Evolutionary conservation across 2,113 vertebrate genomes (phyloP).

Genomic region (Mesoclemmys tuberculata): DNA sequence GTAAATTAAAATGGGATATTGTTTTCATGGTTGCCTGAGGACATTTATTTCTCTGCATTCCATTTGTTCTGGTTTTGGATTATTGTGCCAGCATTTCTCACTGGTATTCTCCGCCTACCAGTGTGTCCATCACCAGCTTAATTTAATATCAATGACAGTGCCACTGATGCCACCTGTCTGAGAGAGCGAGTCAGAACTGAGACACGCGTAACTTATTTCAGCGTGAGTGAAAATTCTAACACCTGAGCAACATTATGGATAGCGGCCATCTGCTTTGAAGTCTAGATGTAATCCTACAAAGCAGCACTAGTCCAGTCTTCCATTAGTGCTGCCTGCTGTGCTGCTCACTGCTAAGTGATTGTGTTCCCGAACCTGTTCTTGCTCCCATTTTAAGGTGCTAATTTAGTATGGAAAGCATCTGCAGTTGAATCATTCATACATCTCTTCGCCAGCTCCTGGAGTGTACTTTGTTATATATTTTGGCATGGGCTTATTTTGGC

Average conservation of each 20-base stretch:
- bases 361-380: not conserved
- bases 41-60: not conserved
- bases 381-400: not conserved
- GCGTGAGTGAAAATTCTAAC: not conserved
- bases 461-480: not conserved
- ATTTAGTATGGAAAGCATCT: not conserved
- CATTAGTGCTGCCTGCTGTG: not conserved
- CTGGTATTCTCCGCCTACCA: not conserved
- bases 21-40: conserved; percentile 17
- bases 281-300: not conserved
- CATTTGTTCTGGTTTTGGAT: not conserved
- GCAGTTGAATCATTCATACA: not conserved
- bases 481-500: not conserved
- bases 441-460: not conserved
- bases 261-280: not conserved
- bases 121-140: not conserved
- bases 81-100: not conserved
- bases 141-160: not conserved
- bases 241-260: not conserved
- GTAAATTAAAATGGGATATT: conserved; percentile 12
- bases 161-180: not conserved
- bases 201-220: not conserved
- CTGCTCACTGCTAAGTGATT: not conserved
- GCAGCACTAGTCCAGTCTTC: not conserved
- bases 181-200: not conserved